A percentile compares a stretch with the other conserved stretches of the same genome.
These are phyloP conservation scores for Pomacea canaliculata DNA, from an alignment of 2,888 invertebrate species.

Conservation along the genomic window DNA sequence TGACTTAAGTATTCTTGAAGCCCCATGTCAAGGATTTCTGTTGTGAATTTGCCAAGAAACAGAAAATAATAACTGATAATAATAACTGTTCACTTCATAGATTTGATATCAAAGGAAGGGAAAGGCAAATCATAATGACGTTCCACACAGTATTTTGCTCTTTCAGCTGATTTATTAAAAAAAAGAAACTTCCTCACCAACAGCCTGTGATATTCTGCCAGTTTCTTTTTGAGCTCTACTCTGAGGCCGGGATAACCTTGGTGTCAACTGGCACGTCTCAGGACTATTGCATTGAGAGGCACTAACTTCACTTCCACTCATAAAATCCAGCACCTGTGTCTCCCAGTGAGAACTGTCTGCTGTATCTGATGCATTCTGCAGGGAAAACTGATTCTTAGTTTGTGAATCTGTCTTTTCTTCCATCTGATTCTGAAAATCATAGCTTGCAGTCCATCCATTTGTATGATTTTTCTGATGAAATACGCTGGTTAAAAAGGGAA, in stretches of 20 bases:
- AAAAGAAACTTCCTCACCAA: slow-evolving; percentile 39
- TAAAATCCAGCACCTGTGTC: slow-evolving; percentile 34
- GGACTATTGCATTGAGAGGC: too few relatives aligned
- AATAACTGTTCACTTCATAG: too few relatives aligned
- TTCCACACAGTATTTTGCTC: neutral
- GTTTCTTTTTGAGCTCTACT: slow-evolving; percentile 4
- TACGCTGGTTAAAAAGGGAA: too few relatives aligned
- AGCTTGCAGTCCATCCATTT: too few relatives aligned
- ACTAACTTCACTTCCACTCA: neutral
- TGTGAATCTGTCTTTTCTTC: slow-evolving; percentile 1
- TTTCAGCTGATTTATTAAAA: neutral
- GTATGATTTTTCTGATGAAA: too few relatives aligned
- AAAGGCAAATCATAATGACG: neutral
- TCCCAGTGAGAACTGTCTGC: slow-evolving; percentile 34
- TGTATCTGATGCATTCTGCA: slow-evolving; percentile 28
- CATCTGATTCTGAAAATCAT: too few relatives aligned
- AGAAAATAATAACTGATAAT: too few relatives aligned
- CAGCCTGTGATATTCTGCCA: slow-evolving; percentile 50
- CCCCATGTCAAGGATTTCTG: too few relatives aligned
- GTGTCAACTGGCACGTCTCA: neutral
- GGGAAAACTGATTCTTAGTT: slow-evolving; percentile 19
- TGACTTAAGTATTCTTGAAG: too few relatives aligned
- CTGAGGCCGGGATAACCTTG: slow-evolving; percentile 2
- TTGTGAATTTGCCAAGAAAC: too few relatives aligned
- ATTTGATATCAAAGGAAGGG: too few relatives aligned